A percentile compares a stretch with the other conserved stretches of the same genome.
These are phyloP conservation scores for Eilema sororculum DNA, from an alignment of 2,888 invertebrate species.

Conservation along the genomic window DNA sequence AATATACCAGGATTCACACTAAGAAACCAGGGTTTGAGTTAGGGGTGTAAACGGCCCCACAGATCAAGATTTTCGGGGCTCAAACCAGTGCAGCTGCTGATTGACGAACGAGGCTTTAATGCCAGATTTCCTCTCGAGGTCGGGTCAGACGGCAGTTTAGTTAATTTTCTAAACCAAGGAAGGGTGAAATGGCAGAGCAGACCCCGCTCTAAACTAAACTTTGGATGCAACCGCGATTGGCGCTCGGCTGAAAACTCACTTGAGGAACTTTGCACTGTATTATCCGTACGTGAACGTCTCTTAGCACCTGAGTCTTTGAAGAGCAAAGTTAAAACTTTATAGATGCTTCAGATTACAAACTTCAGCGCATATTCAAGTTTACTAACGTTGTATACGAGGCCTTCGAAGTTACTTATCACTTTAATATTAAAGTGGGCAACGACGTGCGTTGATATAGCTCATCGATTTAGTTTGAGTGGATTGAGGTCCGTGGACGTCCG, in stretches of 20 bases:
- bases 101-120: background rate
- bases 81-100: background rate
- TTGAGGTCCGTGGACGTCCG: background rate
- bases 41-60: too few relatives aligned
- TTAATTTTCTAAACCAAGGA: background rate
- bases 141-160: background rate
- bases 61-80: background rate
- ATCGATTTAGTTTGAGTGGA: conserved; percentile 3
- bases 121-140: background rate
- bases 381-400: background rate
- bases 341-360: conserved; percentile 9
- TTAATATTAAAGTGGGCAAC: conserved; percentile 16
- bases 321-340: conserved; percentile 7
- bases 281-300: conserved; percentile 3
- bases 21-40: too few relatives aligned
- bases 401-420: conserved; percentile 2
- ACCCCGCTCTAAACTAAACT: background rate
- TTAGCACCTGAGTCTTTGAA: conserved; percentile 1
- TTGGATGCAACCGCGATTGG: background rate
- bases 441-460: conserved; percentile 10
- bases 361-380: conserved; percentile 1
- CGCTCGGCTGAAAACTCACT: background rate
- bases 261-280: background rate
- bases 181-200: background rate
- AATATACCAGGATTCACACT: background rate